Percentiles rank a stretch among this genome's conserved stretches.
These are phyloP conservation scores for Cossypha heuglini DNA, from an alignment of 2,797 vertebrate species.

Conservation along the genomic window DNA sequence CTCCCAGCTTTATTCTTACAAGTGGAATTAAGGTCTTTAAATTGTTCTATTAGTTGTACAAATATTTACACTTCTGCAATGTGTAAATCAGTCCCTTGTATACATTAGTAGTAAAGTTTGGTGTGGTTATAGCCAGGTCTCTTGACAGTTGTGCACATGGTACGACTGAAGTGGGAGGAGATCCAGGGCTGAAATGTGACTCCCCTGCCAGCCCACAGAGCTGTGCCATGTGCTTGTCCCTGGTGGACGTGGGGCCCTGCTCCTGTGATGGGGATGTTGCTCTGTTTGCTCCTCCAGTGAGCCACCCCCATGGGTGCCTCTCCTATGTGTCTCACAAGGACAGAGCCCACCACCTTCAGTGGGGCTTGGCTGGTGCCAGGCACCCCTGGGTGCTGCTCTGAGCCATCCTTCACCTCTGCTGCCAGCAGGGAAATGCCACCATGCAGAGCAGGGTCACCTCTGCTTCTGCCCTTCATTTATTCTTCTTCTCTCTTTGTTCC, in stretches of 20 bases:
- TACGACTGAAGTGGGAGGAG: background rate
- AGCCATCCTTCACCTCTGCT: background rate
- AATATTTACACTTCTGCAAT: background rate
- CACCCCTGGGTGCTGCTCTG: background rate
- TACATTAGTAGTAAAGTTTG: background rate
- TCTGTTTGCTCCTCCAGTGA: background rate
- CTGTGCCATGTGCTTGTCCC: accelerated
- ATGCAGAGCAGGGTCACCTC: background rate
- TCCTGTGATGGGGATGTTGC: accelerated
- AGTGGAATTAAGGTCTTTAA: background rate
- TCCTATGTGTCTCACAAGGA: background rate
- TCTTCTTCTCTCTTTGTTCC: background rate
- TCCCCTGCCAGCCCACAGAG: accelerated
- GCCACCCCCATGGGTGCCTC: accelerated
- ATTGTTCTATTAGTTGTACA: background rate
- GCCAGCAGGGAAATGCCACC: background rate
- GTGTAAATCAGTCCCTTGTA: background rate
- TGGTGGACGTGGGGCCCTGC: background rate
- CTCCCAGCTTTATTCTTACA: background rate
- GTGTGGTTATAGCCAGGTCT: background rate
- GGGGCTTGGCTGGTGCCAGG: background rate
- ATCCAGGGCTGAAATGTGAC: too few relatives aligned
- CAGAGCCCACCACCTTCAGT: background rate
- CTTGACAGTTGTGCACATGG: accelerated
- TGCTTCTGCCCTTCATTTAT: background rate